Evolutionary conservation across 2,797 vertebrate species (phyloP), one percentile per base, ranked within the genome.

Genomic region (Hydrocynus forskahlii): DNA sequence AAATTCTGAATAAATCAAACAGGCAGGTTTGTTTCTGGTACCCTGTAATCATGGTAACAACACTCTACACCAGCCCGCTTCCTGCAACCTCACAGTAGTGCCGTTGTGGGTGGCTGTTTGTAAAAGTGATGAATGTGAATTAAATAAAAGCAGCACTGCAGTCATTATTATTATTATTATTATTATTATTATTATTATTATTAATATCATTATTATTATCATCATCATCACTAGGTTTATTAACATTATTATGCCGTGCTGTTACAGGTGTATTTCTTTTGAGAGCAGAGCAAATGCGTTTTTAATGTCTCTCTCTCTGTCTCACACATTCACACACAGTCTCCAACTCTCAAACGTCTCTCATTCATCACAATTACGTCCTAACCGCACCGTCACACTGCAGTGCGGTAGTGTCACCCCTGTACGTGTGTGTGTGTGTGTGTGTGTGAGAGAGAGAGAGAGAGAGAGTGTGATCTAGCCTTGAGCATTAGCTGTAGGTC

Each of bases 351-450:
- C 73, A 84, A 76, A 70, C 64, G 64, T 84, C 80, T 67, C 48
- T 75, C 78, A 84, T 84, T 84, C 78, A 82, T 84, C 83, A 84
- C 78, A 78, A 80, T 82, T 81, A 82, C 75, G 80, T 52, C 64
- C 81, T 63, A 62, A 78, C 64, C 83, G 38, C 54, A 76, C 60
- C 38, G 64, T 75, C 73, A 86, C 81, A 81, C 80, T 86, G 80
- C 80, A 82, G 83, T 79, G 79, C 80, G 79, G 83, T 83, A 86
- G 67, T 64, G 66, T 81, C 80, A 76, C 64, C 80, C 64, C 74
- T 63, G 29, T 62, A 25, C 43, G 71, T 69, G 72, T 35, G 62
- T 69, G 76, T 55, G 4, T 35, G 35, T 35, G 35, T 35, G 35
- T 35, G 35, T 35, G 35, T 35, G 35, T 35, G 35, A 35, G 35